These are phyloP conservation scores for Ochropleura leucogaster DNA, from an alignment of 2,888 invertebrate genomes.

Conservation along the genomic window DNA sequence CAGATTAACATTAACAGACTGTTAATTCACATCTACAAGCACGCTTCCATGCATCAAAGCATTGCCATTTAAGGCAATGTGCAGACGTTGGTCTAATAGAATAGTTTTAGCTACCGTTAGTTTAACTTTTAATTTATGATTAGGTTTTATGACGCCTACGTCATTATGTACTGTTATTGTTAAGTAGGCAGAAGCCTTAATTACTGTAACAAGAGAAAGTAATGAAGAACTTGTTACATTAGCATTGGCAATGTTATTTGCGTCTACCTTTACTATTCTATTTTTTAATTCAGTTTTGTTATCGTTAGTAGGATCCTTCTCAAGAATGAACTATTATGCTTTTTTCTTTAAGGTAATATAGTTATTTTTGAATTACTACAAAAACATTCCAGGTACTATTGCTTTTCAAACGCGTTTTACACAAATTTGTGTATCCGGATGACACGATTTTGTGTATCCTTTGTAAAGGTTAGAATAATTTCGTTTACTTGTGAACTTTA, in stretches of 20 bases:
- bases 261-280: too few species aligned
- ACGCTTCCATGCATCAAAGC: conserved; percentile 58
- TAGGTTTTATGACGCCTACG: conserved; percentile 19
- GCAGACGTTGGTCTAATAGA: conserved; percentile 12
- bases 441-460: neutral
- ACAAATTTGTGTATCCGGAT: too few species aligned
- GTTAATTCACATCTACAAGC: conserved; percentile 59
- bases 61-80: conserved; percentile 56
- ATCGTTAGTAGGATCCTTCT: neutral
- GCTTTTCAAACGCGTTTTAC: neutral
- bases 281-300: neutral
- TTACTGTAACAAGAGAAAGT: conserved; percentile 27
- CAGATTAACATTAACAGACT: conserved; percentile 55
- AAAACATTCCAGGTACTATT: neutral
- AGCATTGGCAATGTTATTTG: neutral
- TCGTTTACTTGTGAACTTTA: neutral
- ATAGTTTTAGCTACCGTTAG: conserved; percentile 17
- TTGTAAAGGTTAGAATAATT: neutral
- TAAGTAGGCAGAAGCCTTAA: conserved; percentile 1
- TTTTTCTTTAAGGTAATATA: too few species aligned
- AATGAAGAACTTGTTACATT: neutral
- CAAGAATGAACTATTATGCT: neutral
- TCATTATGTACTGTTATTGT: neutral
- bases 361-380: too few species aligned
- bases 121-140: conserved; percentile 31